phyloP scores from a whole-genome alignment of 1,140 invertebrate genomes.

The Meloidogyne exigua region DNA sequence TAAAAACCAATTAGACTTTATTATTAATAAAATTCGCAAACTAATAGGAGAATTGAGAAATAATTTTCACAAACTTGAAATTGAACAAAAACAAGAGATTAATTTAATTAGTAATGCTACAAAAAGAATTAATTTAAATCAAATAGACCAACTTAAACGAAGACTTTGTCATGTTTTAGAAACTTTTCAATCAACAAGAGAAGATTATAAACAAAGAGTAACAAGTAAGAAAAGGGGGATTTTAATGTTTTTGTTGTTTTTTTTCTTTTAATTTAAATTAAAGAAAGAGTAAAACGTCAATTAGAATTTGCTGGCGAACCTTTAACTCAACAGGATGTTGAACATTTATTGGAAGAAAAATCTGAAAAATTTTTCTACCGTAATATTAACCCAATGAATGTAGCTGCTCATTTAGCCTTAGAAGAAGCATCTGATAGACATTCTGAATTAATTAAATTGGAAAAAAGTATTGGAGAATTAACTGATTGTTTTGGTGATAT shows the following conservation, averaged over 20 bases:
- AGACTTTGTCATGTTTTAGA: constrained; percentile 43
- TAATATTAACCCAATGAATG: constrained; percentile 37
- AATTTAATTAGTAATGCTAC: constrained; percentile 23
- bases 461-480: constrained; percentile 44
- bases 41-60: constrained; percentile 31
- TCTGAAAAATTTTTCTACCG: constrained; percentile 47
- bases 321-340: constrained; percentile 32
- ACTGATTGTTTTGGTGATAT: constrained; percentile 46
- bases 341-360: constrained; percentile 49
- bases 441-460: constrained; percentile 39
- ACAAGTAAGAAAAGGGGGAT: constrained; percentile 34
- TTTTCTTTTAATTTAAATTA: constrained; percentile 3
- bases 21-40: constrained; percentile 49
- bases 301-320: constrained; percentile 42
- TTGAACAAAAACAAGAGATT: constrained; percentile 13
- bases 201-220: constrained; percentile 44
- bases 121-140: constrained; percentile 45
- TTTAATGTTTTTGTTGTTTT: too few relatives aligned
- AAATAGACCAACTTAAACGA: constrained; percentile 38
- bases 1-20: constrained; percentile 38
- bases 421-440: constrained; percentile 45
- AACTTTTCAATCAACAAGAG: constrained; percentile 42
- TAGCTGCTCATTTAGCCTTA: constrained; percentile 33
- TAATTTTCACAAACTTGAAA: constrained; percentile 32
- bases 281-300: constrained; percentile 49